These are phyloP conservation scores for Meghimatium bilineatum DNA, from an alignment of 2,888 invertebrate species.

Conservation along the genomic window DNA sequence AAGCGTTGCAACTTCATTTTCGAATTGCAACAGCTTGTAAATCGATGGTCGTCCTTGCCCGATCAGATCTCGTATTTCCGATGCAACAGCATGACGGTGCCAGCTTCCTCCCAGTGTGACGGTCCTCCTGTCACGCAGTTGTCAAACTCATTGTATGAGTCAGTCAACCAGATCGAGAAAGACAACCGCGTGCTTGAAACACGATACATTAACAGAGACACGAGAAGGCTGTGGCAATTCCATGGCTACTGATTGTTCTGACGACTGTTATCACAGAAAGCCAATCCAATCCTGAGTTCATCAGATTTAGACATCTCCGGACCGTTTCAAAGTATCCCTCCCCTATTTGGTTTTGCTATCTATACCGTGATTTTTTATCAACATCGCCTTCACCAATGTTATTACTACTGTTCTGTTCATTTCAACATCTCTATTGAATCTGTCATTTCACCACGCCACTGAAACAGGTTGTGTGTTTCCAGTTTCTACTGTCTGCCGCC, in stretches of 20 bases:
- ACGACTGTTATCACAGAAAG: neutral
- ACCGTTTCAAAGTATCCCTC: neutral
- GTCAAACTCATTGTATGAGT: slow-evolving; percentile 36
- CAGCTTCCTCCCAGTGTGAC: slow-evolving; percentile 2
- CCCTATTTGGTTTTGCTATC: neutral
- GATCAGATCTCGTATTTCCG: slow-evolving; percentile 24
- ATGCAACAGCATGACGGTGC: neutral
- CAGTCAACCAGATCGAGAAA: slow-evolving; percentile 21
- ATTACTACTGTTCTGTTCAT: too few species aligned
- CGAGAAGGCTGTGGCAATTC: neutral
- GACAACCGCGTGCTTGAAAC: neutral
- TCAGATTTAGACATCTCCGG: neutral
- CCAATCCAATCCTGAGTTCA: neutral
- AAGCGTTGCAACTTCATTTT: neutral
- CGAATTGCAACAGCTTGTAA: neutral
- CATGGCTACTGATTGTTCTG: neutral
- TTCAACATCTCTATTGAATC: too few species aligned
- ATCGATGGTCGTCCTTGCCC: slow-evolving; percentile 22
- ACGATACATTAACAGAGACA: neutral
- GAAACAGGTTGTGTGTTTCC: too few species aligned
- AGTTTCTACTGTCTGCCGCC: too few species aligned
- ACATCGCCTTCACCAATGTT: too few species aligned
- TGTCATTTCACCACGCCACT: too few species aligned
- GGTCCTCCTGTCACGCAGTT: slow-evolving; percentile 8
- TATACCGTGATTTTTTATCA: too few species aligned